Evolutionary conservation across 2,888 invertebrate genomes (phyloP), one percentile per base, ranked within the genome.

Genomic region (Agrochola circellaris): DNA sequence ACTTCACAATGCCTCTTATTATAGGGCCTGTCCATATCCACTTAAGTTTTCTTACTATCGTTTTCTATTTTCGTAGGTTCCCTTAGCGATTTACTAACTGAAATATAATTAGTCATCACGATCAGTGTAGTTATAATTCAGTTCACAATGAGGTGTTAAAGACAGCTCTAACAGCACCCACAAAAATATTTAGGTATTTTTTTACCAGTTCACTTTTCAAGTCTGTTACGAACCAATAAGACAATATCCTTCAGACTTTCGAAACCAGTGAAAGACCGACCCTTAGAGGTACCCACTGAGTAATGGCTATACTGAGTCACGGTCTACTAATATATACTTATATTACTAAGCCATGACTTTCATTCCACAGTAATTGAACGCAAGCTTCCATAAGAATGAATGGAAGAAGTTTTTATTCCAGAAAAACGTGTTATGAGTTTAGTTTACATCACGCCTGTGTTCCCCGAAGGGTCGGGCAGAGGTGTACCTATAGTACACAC

Each of bases 261-360:
- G 20, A 66, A 67, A 70, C 73, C 60, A 70, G 54, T 62, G 34
- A 73, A 81, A 64, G 51, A 60, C 23, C 38, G 45, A 67, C 23
- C 60, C 30, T 73, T 26, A 11, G 26, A 30, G 38, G n/a, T 48
- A 30, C 48, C 26, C 8, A 48, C 64, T 65, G 71, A 76, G 82
- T 85, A 72, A 82, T 51, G 58, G 51, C 26, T n/a, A 26, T 54
- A 70, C 77, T 87, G 82, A 88, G 88, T 87, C 87, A 87, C 58
- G 76, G 66, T 84, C 48, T 62, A 73, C 82, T 80, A 88, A 84
- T 88, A 83, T 72, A 69, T 84, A 88, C 73, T 75, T 79, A 76
- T 84, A 88, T 88, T 87, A 84, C 73, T 51, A n/a, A 38, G 15
- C 76, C 81, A 72, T 86, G 88, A 87, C 87, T 87, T 79, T 84